Conservation (phyloP, 1,140 invertebrate genomes). For the Meloidogyne hapla region DNA sequence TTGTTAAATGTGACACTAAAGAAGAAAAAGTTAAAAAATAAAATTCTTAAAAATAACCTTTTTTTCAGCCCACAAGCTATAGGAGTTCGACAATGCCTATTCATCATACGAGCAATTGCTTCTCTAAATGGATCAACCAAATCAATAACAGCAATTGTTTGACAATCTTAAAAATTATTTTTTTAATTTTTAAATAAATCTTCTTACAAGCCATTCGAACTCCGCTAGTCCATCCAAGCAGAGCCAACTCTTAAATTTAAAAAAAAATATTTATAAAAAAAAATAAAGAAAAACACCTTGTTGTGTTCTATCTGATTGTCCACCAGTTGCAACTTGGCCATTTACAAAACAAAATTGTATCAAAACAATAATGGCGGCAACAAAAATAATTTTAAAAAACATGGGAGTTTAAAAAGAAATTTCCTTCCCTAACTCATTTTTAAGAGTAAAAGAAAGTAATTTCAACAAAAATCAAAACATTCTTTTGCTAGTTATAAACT, state of each 20-base stretch:
- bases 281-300: constrained; percentile 15
- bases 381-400: neutral
- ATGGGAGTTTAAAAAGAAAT: neutral
- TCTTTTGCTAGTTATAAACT: too few relatives aligned
- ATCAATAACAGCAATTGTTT: constrained; percentile 34
- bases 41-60: constrained; percentile 29
- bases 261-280: neutral
- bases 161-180: constrained; percentile 45
- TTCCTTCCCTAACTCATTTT: neutral
- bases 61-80: constrained; percentile 43
- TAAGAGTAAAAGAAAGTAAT: too few relatives aligned
- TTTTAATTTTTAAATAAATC: constrained; percentile 15
- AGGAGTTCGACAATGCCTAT: constrained; percentile 49
- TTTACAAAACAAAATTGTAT: neutral
- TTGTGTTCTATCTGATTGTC: constrained; percentile 35
- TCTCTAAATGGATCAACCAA: constrained; percentile 50
- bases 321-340: constrained; percentile 19
- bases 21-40: neutral
- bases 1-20: constrained; percentile 44
- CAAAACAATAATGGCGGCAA: neutral
- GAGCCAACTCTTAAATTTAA: constrained; percentile 14
- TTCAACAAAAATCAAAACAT: too few relatives aligned
- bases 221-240: constrained; percentile 22
- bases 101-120: constrained; percentile 45
- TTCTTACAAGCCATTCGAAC: constrained; percentile 5